phyloP scores from a whole-genome alignment of 2,113 vertebrate species.

The Vulpes ferrilata region DNA sequence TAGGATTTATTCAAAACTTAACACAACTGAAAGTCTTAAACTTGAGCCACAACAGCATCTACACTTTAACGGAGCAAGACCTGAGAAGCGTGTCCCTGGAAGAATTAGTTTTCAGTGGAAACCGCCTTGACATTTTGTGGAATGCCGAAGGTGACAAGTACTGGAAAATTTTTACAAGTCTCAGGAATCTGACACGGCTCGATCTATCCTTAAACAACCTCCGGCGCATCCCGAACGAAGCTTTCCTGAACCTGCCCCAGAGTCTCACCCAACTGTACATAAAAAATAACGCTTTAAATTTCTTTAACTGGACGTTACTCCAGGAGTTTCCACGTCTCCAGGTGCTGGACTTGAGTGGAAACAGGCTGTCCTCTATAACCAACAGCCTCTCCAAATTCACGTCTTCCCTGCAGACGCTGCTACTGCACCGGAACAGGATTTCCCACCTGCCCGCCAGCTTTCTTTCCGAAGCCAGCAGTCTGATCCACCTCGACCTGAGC shows the following conservation, averaged over 20 bases:
- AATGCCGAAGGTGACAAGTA: constrained; percentile 82
- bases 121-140: constrained; percentile 88
- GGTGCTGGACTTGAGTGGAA: constrained; percentile 87
- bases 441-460: constrained; percentile 82
- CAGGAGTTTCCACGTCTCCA: constrained; percentile 77
- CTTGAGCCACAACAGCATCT: constrained; percentile 91
- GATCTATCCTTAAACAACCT: constrained; percentile 88
- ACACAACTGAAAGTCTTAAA: constrained; percentile 90
- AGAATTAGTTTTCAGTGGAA: constrained; percentile 88
- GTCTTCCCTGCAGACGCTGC: constrained; percentile 85
- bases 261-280: constrained; percentile 83
- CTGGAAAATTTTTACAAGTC: constrained; percentile 82
- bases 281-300: constrained; percentile 79
- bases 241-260: constrained; percentile 82
- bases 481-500: constrained; percentile 86
- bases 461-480: constrained; percentile 76
- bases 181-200: constrained; percentile 87
- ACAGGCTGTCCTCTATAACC: constrained; percentile 83
- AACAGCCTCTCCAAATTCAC: constrained; percentile 67
- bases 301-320: constrained; percentile 86
- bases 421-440: constrained; percentile 88
- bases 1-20: constrained; percentile 89
- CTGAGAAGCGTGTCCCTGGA: constrained; percentile 85
- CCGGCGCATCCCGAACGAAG: constrained; percentile 68
- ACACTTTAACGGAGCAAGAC: constrained; percentile 86